A percentile compares a stretch with the other conserved stretches of the same genome.
Conservation (phyloP, 2,797 vertebrate species). For the Sternotherus odoratus region DNA sequence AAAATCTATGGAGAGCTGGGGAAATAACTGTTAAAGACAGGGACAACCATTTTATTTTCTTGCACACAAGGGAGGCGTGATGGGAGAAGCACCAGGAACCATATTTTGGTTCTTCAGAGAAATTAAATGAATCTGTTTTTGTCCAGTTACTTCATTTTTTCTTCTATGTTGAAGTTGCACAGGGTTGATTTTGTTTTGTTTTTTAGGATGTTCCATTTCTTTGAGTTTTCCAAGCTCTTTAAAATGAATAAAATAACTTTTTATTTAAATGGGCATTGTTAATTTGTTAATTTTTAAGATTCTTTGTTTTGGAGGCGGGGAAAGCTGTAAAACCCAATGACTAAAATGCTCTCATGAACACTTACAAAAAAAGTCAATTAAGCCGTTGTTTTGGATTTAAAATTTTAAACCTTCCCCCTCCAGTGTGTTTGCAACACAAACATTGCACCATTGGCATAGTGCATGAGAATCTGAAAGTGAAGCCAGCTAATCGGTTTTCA, state of each 20-base stretch:
- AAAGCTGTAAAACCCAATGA: not conserved
- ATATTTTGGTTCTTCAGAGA: not conserved
- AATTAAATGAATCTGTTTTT: not conserved
- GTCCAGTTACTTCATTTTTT: not conserved
- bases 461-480: not conserved
- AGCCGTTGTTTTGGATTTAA: not conserved
- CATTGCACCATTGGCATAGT: not conserved
- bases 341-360: not conserved
- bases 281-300: not conserved
- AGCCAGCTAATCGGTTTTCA: not conserved
- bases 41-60: not conserved
- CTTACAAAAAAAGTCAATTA: not conserved
- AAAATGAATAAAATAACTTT: not conserved
- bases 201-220: not conserved
- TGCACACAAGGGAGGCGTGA: not conserved
- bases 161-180: not conserved
- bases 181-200: not conserved
- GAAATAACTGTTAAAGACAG: not conserved
- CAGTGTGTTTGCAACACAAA: not conserved
- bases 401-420: not conserved
- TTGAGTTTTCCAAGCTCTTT: not conserved
- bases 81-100: not conserved
- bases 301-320: not conserved
- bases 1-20: not conserved
- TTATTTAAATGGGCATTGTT: not conserved